phyloP scores from a whole-genome alignment of 35 echinoderm and acorn worm genomes.

The Heliocidaris tuberculata region DNA sequence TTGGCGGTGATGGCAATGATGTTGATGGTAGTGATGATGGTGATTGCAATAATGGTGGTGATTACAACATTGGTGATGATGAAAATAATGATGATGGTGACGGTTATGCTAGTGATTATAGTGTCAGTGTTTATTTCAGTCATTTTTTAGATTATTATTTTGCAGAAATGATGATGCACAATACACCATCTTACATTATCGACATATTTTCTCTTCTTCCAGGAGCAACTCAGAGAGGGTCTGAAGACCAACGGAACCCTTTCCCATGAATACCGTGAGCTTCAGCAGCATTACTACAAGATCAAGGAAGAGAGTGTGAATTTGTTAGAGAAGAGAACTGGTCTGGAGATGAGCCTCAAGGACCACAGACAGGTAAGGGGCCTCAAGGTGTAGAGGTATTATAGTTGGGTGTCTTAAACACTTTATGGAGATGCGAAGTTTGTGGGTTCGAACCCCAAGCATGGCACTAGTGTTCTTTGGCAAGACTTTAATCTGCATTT shows the following conservation, averaged over 20 bases:
- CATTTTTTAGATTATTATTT: not conserved
- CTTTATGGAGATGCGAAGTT: not conserved
- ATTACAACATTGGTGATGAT: too few species aligned
- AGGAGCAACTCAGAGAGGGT: constrained; percentile 52
- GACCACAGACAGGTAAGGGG: constrained; percentile 94
- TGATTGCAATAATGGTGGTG: not conserved
- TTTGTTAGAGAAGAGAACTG: constrained; percentile 72
- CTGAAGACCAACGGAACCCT: constrained; percentile 59
- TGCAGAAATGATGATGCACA: not conserved
- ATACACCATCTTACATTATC: not conserved
- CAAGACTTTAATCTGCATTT: too few species aligned
- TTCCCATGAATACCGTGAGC: constrained; percentile 70
- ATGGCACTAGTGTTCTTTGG: too few species aligned
- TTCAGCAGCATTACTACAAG: constrained; percentile 71
- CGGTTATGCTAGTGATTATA: too few species aligned
- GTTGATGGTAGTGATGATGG: not conserved
- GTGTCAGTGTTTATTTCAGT: not conserved
- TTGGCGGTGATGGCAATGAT: not conserved
- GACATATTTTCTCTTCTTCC: not conserved
- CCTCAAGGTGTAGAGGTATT: not conserved
- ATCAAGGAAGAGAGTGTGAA: constrained; percentile 71
- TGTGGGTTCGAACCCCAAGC: not conserved
- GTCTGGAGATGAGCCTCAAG: constrained; percentile 87
- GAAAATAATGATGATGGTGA: too few species aligned
- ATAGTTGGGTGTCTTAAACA: too few species aligned